Evolutionary conservation across 2,888 invertebrate species (phyloP), one percentile per base, ranked within the genome.

Genomic region (Entomobrya multifasciata): DNA sequence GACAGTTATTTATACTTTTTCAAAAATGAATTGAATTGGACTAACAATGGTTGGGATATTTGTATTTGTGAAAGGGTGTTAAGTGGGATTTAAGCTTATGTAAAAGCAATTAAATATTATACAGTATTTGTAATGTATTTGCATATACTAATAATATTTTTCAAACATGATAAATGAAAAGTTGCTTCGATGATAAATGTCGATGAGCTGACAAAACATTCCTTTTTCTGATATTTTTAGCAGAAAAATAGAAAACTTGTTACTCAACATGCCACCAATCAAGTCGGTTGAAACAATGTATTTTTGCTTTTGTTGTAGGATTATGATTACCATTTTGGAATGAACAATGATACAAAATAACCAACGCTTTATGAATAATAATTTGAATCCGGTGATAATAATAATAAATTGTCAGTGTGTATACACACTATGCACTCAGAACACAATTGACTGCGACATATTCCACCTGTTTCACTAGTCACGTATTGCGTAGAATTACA

Each of bases 81-180:
- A n/a, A n/a, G n/a, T n/a, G n/a, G n/a, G n/a, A 36, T 36, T 36
- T 8, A 15, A 30, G 60, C 36, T 36, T 36, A 6, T 6, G 8
- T 65, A 65, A 65, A 65, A 65, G 11, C 65, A 36, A 65, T 65
- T 65, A 65, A 65, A 15, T 41, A 65, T 65, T 65, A 36, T 27
- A 27, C 60, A 60, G 27, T 15, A 65, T 65, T 65, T 65, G 17
- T n/a, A 65, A n/a, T n/a, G n/a, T 62, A 62, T 62, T 62, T 65
- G 11, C 41, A 65, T 17, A 36, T 1, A 36, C n/a, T n/a, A n/a
- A n/a, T n/a, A n/a, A n/a, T n/a, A n/a, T n/a, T n/a, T n/a, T n/a
- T n/a, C n/a, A n/a, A n/a, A n/a, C n/a, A n/a, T n/a, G n/a, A n/a
- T n/a, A n/a, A n/a, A n/a, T n/a, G n/a, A n/a, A n/a, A n/a, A n/a